Evolutionary conservation across 2,797 vertebrate genomes (phyloP).

Genomic region (Phataginus tetradactyla): DNA sequence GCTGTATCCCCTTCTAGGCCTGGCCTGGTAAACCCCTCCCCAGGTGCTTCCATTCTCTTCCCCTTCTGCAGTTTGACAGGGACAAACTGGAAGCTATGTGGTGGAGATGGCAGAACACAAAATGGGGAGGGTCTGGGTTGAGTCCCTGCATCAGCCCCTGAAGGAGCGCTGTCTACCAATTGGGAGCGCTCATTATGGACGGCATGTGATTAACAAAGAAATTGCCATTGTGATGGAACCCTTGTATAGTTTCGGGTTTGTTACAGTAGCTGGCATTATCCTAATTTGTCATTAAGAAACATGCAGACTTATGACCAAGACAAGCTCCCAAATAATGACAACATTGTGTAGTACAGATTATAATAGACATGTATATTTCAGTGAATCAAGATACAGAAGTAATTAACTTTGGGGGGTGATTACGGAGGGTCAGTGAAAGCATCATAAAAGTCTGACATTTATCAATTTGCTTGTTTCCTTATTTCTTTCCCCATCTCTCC

Average conservation of each 20-base stretch:
- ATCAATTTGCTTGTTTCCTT: background rate
- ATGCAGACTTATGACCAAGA: background rate
- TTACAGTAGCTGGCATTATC: background rate
- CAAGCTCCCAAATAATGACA: background rate
- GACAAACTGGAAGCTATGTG: background rate
- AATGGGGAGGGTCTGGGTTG: background rate
- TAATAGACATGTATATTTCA: background rate
- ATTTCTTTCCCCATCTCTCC: background rate
- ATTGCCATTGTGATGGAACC: background rate
- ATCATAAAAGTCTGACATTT: background rate
- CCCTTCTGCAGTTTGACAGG: background rate
- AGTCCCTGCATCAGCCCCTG: background rate
- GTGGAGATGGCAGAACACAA: background rate
- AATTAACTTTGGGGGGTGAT: background rate
- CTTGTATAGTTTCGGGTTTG: background rate
- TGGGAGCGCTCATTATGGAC: background rate
- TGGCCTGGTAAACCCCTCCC: background rate
- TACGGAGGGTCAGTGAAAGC: background rate
- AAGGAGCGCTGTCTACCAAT: background rate
- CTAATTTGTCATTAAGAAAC: background rate
- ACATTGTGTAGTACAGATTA: background rate
- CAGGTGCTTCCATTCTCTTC: background rate
- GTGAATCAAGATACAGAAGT: background rate
- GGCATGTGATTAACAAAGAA: background rate
- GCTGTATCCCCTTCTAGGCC: background rate